Percentiles rank a stretch among this genome's conserved stretches.
Conservation (phyloP, 2,888 invertebrate genomes). For the Caenorhabditis uteleia region DNA sequence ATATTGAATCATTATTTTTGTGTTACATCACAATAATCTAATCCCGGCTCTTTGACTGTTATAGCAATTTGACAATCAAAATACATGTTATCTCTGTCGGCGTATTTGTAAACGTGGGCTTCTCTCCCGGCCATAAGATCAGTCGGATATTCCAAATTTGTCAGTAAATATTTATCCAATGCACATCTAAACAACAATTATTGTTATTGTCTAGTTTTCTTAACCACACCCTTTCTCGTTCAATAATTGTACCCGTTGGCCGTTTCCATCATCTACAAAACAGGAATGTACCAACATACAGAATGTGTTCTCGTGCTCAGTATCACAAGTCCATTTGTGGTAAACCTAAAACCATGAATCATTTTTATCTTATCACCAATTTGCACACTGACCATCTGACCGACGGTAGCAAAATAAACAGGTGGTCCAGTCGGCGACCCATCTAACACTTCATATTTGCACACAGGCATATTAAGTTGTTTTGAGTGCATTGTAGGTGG, state of each 20-base stretch:
- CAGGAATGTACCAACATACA: conserved; percentile 68
- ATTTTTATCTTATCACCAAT: no score
- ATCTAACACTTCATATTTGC: conserved; percentile 67
- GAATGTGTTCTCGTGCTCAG: conserved; percentile 62
- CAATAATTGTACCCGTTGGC: conserved; percentile 63
- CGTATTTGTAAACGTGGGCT: conserved; percentile 68
- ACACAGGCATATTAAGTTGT: conserved; percentile 66
- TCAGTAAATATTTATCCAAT: conserved; percentile 65
- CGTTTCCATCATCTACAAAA: conserved; percentile 68
- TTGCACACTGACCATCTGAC: conserved; percentile 63
- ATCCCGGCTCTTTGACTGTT: conserved; percentile 64
- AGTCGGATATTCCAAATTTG: conserved; percentile 65
- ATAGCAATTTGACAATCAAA: conserved; percentile 68
- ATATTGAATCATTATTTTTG: not conserved
- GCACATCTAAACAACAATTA: conserved; percentile 58
- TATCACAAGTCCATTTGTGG: conserved; percentile 69
- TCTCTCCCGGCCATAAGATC: conserved; percentile 66
- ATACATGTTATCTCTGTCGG: conserved; percentile 65
- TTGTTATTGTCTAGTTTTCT: not conserved
- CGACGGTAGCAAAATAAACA: conserved; percentile 66
- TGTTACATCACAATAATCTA: conserved; percentile 58
- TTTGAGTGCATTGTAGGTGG: conserved; percentile 65
- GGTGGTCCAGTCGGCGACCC: conserved; percentile 65
- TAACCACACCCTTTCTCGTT: conserved; percentile 60
- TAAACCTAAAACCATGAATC: conserved; percentile 54